Conservation (phyloP, 1,140 invertebrate genomes). For the Gryllus bimaculatus region DNA sequence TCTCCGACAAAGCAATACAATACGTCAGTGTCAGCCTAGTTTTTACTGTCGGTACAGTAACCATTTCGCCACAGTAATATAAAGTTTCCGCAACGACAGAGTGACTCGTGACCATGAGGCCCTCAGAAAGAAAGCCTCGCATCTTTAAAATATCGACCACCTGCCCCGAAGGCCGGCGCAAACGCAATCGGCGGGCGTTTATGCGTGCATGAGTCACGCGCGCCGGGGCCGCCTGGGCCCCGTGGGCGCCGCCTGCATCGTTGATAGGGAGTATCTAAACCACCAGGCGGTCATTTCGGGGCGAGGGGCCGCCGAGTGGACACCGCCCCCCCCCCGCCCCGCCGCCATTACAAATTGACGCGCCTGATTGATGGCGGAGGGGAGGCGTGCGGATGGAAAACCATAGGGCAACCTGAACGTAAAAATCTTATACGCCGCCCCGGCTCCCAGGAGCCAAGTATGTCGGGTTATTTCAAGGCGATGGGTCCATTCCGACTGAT, state of each 20-base stretch:
- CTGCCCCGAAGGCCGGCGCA: no score
- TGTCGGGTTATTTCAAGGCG: background rate
- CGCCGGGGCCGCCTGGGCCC: background rate
- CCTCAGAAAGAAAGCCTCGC: no score
- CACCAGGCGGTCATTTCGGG: slow-evolving; percentile 15
- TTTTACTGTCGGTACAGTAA: no score
- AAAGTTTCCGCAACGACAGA: no score
- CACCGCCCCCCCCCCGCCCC: slow-evolving; percentile 34
- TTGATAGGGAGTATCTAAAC: slow-evolving; percentile 19
- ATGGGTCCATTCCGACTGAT: background rate
- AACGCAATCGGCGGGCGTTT: no score
- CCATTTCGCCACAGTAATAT: no score
- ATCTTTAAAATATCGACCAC: no score
- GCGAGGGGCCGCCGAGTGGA: slow-evolving; percentile 10
- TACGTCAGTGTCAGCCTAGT: no score
- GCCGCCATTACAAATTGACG: slow-evolving; percentile 48
- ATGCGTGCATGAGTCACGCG: no score
- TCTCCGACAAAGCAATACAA: no score
- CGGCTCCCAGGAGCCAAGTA: background rate
- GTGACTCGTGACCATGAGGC: no score
- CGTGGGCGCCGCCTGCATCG: background rate
- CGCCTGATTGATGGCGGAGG: slow-evolving; percentile 41
- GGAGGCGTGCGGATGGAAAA: slow-evolving; percentile 23
- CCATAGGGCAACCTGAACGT: slow-evolving; percentile 12
- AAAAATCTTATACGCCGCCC: background rate